Base-by-base conservation (phyloP, 2,113 vertebrate species). In the Alces alces region DNA sequence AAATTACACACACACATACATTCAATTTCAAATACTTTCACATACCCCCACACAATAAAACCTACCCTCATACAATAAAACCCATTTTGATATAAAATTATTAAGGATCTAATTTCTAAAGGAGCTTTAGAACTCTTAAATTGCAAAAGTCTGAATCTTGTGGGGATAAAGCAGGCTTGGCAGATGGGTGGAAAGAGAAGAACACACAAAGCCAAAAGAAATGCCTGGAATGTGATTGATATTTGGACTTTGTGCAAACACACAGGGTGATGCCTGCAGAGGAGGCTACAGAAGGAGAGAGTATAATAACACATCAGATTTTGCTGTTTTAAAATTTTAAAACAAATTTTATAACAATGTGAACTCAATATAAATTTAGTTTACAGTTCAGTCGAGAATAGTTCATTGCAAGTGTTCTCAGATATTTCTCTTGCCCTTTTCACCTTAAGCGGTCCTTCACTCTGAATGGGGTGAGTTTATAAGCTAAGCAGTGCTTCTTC, bases 141-240 rank as follows among this genome's bases (percentile, higher is more conserved):
- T 78, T 86, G 12, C n/a, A 27, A 52, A 94, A 57, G 3, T 61
- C 19, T 94, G 50, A 92, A 33, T 50, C n/a, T 57, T 96, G 25
- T 25, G 73, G 10, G 1, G 1, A 12, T 83, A 78, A 64, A 87
- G 33, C 58, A 88, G 36, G 0, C 33, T 89, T 93, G 78, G 73
- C 33, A 86, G 45, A 93, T 79, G 55, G 79, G 3, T 80, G 45
- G 21, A 61, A 28, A 97, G n/a, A 84, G 39, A 54, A 58, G 73
- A 82, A 96, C 36, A 95, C 19, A 91, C 86, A 87, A 97, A 96
- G 28, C 43, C 52, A 14, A 93, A 79, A 84, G 64, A 95, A 88
- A 91, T 96, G 33, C 57, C 58, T 91, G 54, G 43, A 94, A 95
- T 90, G 54, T 60, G 52, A 82, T 17, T 91, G 89, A 82, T 79